Percentiles rank a stretch among this genome's conserved stretches.
These are phyloP conservation scores for Solen grandis DNA, from an alignment of 1,140 invertebrate genomes.

Conservation along the genomic window DNA sequence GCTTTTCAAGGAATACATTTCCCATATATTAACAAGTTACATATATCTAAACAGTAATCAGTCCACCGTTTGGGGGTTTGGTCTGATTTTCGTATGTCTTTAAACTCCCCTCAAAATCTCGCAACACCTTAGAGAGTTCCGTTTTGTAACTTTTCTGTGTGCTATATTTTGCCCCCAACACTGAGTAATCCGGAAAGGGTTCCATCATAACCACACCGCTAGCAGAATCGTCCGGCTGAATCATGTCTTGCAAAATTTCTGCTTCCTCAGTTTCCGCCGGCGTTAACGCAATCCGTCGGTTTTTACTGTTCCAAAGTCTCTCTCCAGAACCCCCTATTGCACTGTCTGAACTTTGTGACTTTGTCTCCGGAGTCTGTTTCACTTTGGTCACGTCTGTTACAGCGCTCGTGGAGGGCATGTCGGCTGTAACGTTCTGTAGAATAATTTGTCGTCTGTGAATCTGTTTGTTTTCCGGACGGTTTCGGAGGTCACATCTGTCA, in stretches of 20 bases:
- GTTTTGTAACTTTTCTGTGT: constrained; percentile 37
- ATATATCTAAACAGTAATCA: too few relatives aligned
- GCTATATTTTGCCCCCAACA: not conserved
- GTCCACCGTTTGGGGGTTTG: too few relatives aligned
- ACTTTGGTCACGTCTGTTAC: not conserved
- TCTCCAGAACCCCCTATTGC: constrained; percentile 51
- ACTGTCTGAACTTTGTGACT: constrained; percentile 52
- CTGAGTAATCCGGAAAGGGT: constrained; percentile 47
- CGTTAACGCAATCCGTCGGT: constrained; percentile 19
- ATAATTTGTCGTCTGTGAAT: not conserved
- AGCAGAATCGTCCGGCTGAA: constrained; percentile 50
- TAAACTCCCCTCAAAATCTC: constrained; percentile 45
- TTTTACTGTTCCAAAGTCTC: constrained; percentile 20
- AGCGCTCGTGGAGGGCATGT: not conserved
- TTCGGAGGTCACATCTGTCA: constrained; percentile 45
- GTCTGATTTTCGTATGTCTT: constrained; percentile 22
- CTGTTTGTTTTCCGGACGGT: constrained; percentile 11
- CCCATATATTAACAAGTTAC: too few relatives aligned
- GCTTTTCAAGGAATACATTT: too few relatives aligned
- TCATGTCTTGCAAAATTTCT: constrained; percentile 34
- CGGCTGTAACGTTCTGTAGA: not conserved
- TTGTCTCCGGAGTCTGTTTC: constrained; percentile 6
- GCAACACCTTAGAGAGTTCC: constrained; percentile 36
- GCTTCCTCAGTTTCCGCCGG: constrained; percentile 7
- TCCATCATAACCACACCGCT: constrained; percentile 5